phyloP scores from a whole-genome alignment of 1,140 invertebrate genomes.

The Apis florea region DNA sequence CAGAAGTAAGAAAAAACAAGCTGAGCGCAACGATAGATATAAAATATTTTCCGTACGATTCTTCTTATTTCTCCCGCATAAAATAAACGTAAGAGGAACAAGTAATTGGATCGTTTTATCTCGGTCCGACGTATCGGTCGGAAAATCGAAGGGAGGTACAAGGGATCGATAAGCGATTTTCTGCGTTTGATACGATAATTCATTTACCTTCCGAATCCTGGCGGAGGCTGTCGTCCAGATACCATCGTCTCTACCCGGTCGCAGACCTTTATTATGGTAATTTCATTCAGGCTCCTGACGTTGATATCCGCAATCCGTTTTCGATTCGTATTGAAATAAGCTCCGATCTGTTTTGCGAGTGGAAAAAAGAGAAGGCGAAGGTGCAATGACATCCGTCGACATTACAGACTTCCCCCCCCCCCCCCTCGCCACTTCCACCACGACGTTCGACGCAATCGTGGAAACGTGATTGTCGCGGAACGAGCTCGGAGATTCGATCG shows the following conservation, averaged over 20 bases:
- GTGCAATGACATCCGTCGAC: constrained; percentile 38
- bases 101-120: constrained; percentile 29
- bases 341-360: constrained; percentile 55
- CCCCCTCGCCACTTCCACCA: background rate
- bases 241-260: constrained; percentile 24
- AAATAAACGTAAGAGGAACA: background rate
- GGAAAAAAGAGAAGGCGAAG: constrained; percentile 20
- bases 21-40: background rate
- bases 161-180: constrained; percentile 57
- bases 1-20: too few relatives aligned
- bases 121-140: too few relatives aligned
- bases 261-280: constrained; percentile 74
- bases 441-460: background rate
- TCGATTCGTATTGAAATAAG: constrained; percentile 73
- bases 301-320: constrained; percentile 69
- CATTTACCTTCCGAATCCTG: constrained; percentile 48
- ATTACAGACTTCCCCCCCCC: constrained; percentile 10
- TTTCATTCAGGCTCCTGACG: constrained; percentile 68
- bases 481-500: background rate
- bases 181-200: constrained; percentile 61
- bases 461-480: constrained; percentile 18
- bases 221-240: constrained; percentile 38
- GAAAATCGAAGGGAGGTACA: constrained; percentile 19
- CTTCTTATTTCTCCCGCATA: too few relatives aligned
- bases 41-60: background rate